Evolutionary conservation across 2,888 invertebrate species (phyloP).

Genomic region (Glaucopsyche alexis): DNA sequence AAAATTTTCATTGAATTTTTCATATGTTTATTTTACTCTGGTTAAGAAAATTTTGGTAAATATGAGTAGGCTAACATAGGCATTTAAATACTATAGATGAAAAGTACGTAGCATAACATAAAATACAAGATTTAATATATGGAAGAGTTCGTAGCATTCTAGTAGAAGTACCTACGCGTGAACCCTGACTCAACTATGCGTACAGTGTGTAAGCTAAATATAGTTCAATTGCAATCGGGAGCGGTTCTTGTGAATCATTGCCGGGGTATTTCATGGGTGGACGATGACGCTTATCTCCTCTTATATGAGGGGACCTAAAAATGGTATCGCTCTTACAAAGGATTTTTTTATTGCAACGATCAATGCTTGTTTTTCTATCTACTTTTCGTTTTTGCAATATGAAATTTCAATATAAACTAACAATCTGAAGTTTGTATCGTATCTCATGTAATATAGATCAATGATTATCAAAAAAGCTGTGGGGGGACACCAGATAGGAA

Average conservation of each 20-base stretch:
- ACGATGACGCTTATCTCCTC: conserved; percentile 31
- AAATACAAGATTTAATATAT: background rate
- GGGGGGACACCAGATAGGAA: no score
- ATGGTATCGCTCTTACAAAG: background rate
- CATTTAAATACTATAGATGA: background rate
- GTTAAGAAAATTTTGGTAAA: background rate
- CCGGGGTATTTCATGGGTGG: conserved; percentile 36
- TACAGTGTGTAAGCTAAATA: conserved; percentile 38
- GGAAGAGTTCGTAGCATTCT: no score
- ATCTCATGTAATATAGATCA: background rate
- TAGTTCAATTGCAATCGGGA: conserved; percentile 40
- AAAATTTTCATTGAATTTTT: no score
- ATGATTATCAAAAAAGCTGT: conserved; percentile 10
- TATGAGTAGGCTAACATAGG: background rate
- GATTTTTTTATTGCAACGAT: conserved; percentile 6
- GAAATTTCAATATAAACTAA: background rate
- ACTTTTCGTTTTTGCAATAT: background rate
- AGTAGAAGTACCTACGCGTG: conserved; percentile 20
- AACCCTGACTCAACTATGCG: conserved; percentile 34
- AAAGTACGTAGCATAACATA: background rate
- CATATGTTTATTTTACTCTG: background rate
- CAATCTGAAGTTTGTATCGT: no score
- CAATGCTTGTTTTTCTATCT: background rate
- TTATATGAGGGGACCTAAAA: conserved; percentile 18
- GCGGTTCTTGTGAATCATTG: conserved; percentile 37